These are phyloP conservation scores for Eugnorisma glareosa DNA, from an alignment of 2,888 invertebrate species.

Conservation along the genomic window DNA sequence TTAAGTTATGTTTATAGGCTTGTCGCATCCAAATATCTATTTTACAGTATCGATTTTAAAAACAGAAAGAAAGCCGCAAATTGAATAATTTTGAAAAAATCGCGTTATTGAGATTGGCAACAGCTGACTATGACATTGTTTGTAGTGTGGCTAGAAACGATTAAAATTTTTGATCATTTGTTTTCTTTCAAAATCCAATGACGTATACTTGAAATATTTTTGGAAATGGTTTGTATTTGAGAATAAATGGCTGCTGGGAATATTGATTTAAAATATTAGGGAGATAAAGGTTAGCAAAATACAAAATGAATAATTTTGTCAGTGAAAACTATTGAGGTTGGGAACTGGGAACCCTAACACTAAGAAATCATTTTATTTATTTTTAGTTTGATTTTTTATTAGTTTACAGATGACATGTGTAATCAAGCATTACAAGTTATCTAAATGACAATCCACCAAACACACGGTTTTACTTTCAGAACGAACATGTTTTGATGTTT, in stretches of 20 bases:
- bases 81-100: slow-evolving; percentile 59
- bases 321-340: neutral
- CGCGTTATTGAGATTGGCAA: slow-evolving; percentile 65
- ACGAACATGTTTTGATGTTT: slow-evolving; percentile 9
- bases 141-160: slow-evolving; percentile 21
- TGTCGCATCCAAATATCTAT: neutral
- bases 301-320: neutral
- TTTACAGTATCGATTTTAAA: slow-evolving; percentile 33
- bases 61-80: slow-evolving; percentile 45
- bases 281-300: neutral
- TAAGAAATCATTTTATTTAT: no score
- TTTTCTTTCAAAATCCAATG: neutral
- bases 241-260: neutral
- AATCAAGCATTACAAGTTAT: neutral
- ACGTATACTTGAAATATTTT: neutral
- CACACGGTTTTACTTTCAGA: neutral
- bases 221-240: neutral
- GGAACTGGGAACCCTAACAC: neutral
- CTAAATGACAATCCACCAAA: neutral
- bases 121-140: slow-evolving; percentile 67
- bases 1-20: neutral
- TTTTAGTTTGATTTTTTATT: neutral
- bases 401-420: no score
- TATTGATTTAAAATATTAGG: neutral
- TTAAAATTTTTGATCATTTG: neutral